Base-by-base conservation (phyloP, 1,140 invertebrate genomes). In the Heliothis subflexa region DNA sequence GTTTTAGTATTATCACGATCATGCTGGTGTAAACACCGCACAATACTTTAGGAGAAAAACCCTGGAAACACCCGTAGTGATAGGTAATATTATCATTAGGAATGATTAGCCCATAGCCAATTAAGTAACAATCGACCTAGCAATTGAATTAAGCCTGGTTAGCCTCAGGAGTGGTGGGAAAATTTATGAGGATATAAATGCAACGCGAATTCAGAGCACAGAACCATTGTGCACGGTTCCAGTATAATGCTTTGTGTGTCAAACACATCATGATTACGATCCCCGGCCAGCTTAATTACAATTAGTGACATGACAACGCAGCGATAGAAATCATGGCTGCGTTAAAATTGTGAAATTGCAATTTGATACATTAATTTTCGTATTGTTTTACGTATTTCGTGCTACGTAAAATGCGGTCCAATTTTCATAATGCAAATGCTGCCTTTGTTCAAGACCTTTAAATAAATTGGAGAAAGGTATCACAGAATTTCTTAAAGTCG, bases 261-360 rank as follows among this genome's bases (percentile, higher is more conserved):
- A 66, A 47, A 18, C 33, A 18, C 14, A 11, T 47, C 16, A 21
- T 21, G 62, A 66, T 66, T 47, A 47, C 16, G 16, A 66, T 66
- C 62, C 62, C 62, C 62, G 62, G 62, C 47, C 62, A 66, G 40
- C 16, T 66, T 66, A 66, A 66, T 66, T 66, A 66, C 62, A 66
- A 66, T 47, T 66, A 18, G 28, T 16, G 33, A 66, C 62, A 66
- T 16, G 33, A 66, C 62, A 66, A 66, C 47, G 62, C 62, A 66
- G 40, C 47, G 12, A 16, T 11, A n/a, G 62, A 66, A 47, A n/a
- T 16, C 12, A 47, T 47, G 14, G 40, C 21, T 47, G 62, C 62
- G 47, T 16, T 66, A 40, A 66, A 45, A 47, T 66, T 40, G 62
- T 66, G 62, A 66, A 66, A 66, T 66, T 66, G 40, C 16, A 47